Evolutionary conservation across 2,888 invertebrate species (phyloP).

Genomic region (Phytoseiulus persimilis): DNA sequence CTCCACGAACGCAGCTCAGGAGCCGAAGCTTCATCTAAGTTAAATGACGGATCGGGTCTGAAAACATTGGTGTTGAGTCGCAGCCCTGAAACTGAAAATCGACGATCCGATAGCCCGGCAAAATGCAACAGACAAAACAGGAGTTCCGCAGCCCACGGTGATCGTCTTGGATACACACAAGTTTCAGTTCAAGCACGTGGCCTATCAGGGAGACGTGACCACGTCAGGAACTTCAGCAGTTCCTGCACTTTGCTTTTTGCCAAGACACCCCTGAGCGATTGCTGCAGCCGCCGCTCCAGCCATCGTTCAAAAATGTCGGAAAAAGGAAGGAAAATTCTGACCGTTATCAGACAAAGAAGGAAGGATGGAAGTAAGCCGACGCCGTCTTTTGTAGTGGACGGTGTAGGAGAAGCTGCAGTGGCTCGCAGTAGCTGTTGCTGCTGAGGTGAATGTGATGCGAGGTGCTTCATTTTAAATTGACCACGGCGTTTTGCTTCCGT

Average conservation of each 20-base stretch:
- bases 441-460: not conserved
- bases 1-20: too few species aligned
- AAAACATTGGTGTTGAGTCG: not conserved
- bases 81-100: not conserved
- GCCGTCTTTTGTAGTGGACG: not conserved
- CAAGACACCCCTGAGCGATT: not conserved
- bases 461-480: not conserved
- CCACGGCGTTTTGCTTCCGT: not conserved
- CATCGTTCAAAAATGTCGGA: not conserved
- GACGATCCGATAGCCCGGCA: not conserved
- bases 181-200: not conserved
- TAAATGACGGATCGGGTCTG: not conserved
- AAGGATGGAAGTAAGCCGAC: not conserved
- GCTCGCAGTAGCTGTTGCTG: not conserved
- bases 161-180: not conserved
- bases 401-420: not conserved
- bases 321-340: not conserved
- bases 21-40: not conserved
- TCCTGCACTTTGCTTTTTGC: not conserved
- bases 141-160: not conserved
- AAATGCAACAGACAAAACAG: not conserved
- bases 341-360: not conserved
- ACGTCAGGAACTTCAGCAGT: not conserved
- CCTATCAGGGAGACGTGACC: not conserved
- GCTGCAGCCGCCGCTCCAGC: not conserved